Evolutionary conservation across 1,140 invertebrate species (phyloP).

Genomic region (Zaprionus gabonicus): DNA sequence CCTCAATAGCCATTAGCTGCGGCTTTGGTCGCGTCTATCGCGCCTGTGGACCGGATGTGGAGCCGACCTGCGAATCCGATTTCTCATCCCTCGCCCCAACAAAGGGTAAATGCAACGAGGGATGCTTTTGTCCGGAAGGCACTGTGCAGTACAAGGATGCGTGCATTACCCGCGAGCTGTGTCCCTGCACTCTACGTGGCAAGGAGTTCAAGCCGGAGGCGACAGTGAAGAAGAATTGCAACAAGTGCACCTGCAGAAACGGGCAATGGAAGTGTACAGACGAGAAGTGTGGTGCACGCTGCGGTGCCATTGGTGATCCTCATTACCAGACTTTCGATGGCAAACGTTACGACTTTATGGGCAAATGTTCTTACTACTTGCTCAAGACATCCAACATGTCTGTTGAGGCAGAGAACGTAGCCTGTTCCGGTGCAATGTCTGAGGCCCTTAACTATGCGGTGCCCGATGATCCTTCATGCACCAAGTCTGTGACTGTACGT

Average conservation of each 20-base stretch:
- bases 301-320: conserved; percentile 93
- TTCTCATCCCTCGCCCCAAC: conserved; percentile 59
- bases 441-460: conserved; percentile 88
- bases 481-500: conserved; percentile 90
- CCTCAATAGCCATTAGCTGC: conserved; percentile 87
- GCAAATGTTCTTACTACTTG: conserved; percentile 93
- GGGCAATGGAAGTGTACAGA: conserved; percentile 92
- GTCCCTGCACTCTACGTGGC: conserved; percentile 92
- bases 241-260: conserved; percentile 87
- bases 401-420: conserved; percentile 92
- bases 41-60: conserved; percentile 88
- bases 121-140: conserved; percentile 93
- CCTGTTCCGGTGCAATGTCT: conserved; percentile 91
- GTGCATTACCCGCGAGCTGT: conserved; percentile 90
- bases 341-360: conserved; percentile 93
- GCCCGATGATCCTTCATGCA: conserved; percentile 90
- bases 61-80: conserved; percentile 86
- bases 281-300: conserved; percentile 89
- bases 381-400: conserved; percentile 88
- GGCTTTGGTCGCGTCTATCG: conserved; percentile 89
- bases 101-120: conserved; percentile 89
- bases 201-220: conserved; percentile 90
- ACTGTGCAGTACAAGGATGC: conserved; percentile 89
- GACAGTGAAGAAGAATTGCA: conserved; percentile 91
- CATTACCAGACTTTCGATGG: conserved; percentile 97